Percentiles rank a stretch among this genome's conserved stretches.
Conservation (phyloP, 2,113 vertebrate species). For the Brienomyrus longianalis region DNA sequence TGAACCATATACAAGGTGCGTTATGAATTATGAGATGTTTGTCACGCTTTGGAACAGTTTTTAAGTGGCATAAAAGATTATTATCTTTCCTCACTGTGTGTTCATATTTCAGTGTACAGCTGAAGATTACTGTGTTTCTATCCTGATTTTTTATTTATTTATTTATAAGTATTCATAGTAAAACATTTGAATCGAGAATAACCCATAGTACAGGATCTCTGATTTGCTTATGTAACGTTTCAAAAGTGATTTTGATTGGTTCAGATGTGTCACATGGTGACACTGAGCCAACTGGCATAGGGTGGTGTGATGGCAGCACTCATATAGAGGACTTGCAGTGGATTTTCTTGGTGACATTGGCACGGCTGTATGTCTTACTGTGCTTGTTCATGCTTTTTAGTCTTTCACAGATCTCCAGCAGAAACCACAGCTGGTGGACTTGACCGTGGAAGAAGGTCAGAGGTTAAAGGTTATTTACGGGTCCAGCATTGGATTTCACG, state of each 20-base stretch:
- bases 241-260: neutral
- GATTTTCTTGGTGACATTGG: neutral
- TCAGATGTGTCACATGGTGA: neutral
- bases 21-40: neutral
- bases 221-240: neutral
- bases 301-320: neutral
- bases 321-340: neutral
- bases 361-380: neutral
- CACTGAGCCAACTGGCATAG: neutral
- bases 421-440: slow-evolving; percentile 87
- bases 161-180: neutral
- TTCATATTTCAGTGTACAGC: neutral
- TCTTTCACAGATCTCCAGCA: slow-evolving; percentile 95
- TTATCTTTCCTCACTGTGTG: neutral
- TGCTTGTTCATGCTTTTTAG: slow-evolving; percentile 49
- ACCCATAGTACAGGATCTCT: neutral
- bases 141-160: too few species aligned
- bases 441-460: slow-evolving; percentile 96
- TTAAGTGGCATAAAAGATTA: neutral
- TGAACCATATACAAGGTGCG: neutral
- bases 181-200: neutral
- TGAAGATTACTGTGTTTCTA: neutral
- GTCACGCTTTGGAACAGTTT: neutral
- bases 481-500: slow-evolving; percentile 93
- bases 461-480: slow-evolving; percentile 97